Base-by-base conservation (phyloP, 2,113 vertebrate species). In the Dinomys branickii region DNA sequence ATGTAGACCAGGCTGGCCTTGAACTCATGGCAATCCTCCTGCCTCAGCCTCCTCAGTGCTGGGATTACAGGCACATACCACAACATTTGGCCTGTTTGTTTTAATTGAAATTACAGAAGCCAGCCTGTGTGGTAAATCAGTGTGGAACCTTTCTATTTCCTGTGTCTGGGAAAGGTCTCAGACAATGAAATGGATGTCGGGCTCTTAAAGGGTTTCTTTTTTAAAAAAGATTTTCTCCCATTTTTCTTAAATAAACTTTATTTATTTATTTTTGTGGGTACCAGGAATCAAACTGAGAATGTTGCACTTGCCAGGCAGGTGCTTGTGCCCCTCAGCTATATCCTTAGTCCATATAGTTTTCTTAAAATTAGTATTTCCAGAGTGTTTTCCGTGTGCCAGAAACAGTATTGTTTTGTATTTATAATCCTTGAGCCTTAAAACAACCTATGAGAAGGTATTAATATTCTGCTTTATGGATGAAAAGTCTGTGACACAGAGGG, bases 71-170 rank as follows among this genome's bases (percentile, higher is more conserved):
- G 65, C 2, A 11, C 17, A 13, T 13, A 67, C 65, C 65, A 67
- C 33, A 13, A 67, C 14, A 12, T 67, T 14, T 67, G 33, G 33
- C 58, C 22, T n/a, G 50, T 59, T 90, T 92, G 20, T 59, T 83
- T 95, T 91, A 94, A 95, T 96, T 90, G 77, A 77, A 95, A 59
- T 92, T 88, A 94, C 30, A 86, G 91, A 78, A 52, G 28, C 75
- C 47, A 78, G 6, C 44, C 75, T 96, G 6, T 95, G 50, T 20
- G 83, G 0, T 93, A 41, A 73, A 73, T 84, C 35, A 94, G 11
- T 17, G 14, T 94, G 14, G 44, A 94, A 85, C 30, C 50, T 26
- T 95, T 90, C 56, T 94, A 3, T 94, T 94, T 95, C 26, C 16
- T 86, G 10, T 58, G 2, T 84, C 50, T 88, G 8, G 54, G 44